phyloP scores from a whole-genome alignment of 35 echinoderm and acorn worm species.

The Heliocidaris erythrogramma region DNA sequence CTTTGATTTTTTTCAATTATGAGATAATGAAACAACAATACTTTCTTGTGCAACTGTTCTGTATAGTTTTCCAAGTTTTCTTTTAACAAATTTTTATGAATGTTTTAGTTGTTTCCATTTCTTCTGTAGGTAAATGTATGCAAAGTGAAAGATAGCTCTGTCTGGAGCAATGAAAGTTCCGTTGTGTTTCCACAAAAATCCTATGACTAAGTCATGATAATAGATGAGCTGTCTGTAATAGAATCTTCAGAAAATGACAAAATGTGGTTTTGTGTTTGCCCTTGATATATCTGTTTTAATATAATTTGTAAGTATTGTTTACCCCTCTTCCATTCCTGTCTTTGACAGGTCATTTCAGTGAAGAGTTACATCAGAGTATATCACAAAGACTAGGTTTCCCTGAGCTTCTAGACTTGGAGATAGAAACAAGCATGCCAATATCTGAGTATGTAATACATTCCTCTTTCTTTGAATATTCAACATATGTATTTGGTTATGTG shows the following conservation, averaged over 20 bases:
- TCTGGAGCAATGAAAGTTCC: background rate
- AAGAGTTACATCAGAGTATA: background rate
- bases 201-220: background rate
- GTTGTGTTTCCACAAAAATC: background rate
- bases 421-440: background rate
- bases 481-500: too few species aligned
- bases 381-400: constrained; percentile 28
- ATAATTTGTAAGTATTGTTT: background rate
- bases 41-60: too few species aligned
- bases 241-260: background rate
- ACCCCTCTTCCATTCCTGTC: background rate
- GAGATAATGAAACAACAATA: too few species aligned
- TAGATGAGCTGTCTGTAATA: background rate
- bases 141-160: background rate
- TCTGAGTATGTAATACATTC: background rate
- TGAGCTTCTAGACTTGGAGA: background rate
- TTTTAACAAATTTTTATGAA: too few species aligned
- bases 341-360: background rate
- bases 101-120: background rate
- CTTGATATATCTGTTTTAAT: background rate
- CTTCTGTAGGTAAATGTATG: background rate
- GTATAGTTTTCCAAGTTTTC: too few species aligned
- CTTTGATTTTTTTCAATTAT: background rate
- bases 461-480: background rate
- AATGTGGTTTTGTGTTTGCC: background rate